A percentile compares a stretch with the other conserved stretches of the same genome.
These are phyloP conservation scores for Trachymyrmex septentrionalis DNA, from an alignment of 1,140 invertebrate genomes.

Conservation along the genomic window DNA sequence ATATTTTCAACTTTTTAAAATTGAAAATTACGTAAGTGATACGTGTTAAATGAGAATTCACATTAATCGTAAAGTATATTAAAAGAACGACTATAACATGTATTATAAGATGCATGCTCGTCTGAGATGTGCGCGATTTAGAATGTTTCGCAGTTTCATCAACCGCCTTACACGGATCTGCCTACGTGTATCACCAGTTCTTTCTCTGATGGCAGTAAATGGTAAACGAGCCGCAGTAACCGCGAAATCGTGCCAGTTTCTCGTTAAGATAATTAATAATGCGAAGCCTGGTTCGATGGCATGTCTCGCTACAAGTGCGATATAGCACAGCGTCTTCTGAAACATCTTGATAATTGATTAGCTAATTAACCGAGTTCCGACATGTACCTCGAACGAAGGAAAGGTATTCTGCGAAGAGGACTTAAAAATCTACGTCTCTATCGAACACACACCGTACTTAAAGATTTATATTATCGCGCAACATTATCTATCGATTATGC, in stretches of 20 bases:
- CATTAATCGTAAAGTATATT: background rate
- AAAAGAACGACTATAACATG: background rate
- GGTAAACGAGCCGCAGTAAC: slow-evolving; percentile 47
- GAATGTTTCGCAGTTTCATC: slow-evolving; percentile 20
- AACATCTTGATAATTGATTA: slow-evolving; percentile 55
- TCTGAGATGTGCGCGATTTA: slow-evolving; percentile 40
- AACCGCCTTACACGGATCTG: background rate
- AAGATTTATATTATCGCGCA: slow-evolving; percentile 11
- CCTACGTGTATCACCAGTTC: background rate
- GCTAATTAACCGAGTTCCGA: slow-evolving; percentile 52
- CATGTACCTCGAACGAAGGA: slow-evolving; percentile 17
- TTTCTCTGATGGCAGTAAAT: slow-evolving; percentile 49
- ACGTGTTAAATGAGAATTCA: background rate
- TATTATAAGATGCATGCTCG: slow-evolving; percentile 17
- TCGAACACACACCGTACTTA: background rate
- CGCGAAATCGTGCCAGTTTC: slow-evolving; percentile 63
- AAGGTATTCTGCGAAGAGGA: slow-evolving; percentile 41
- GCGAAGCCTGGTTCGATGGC: slow-evolving; percentile 12
- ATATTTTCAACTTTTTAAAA: background rate
- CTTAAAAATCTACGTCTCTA: slow-evolving; percentile 43
- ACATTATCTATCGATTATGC: background rate
- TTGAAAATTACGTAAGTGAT: background rate
- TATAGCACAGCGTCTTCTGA: background rate
- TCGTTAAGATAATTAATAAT: slow-evolving; percentile 66
- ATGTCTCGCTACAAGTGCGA: slow-evolving; percentile 1